Evolutionary conservation across 2,888 invertebrate genomes (phyloP).

Genomic region (Leptopterna dolabrata): DNA sequence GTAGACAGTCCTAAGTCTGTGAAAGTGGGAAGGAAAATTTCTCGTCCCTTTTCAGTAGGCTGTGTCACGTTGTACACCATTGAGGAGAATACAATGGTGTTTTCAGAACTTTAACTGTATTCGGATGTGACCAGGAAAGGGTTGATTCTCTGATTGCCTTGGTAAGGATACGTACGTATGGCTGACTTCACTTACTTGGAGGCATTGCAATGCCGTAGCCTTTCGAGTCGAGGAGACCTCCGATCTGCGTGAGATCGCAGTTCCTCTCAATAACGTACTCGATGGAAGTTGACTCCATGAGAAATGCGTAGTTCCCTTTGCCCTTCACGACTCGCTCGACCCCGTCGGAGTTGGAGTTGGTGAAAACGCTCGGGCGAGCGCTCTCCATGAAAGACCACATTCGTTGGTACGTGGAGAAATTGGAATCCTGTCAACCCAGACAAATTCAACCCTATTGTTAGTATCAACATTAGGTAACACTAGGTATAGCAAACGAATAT

Average conservation of each 20-base stretch:
- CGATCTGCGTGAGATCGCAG: conserved; percentile 91
- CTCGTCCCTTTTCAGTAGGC: too few relatives aligned
- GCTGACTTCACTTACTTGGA: conserved; percentile 75
- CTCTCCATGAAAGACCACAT: conserved; percentile 98
- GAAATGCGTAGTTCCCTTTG: conserved; percentile 91
- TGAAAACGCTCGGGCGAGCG: conserved; percentile 87
- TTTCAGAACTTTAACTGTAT: too few relatives aligned
- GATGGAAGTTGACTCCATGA: conserved; percentile 97
- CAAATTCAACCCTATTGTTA: not conserved
- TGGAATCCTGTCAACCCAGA: conserved; percentile 78
- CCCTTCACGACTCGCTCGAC: conserved; percentile 88
- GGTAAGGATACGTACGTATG: too few relatives aligned
- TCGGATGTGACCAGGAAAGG: too few relatives aligned
- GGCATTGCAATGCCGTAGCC: conserved; percentile 96
- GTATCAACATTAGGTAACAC: not conserved
- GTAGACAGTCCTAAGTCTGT: too few relatives aligned
- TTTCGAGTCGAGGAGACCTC: conserved; percentile 91
- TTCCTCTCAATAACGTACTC: conserved; percentile 93
- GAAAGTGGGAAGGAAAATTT: too few relatives aligned
- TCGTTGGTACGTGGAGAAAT: conserved; percentile 90
- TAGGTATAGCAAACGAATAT: not conserved
- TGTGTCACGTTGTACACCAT: too few relatives aligned
- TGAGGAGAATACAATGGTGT: too few relatives aligned
- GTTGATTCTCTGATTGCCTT: too few relatives aligned
- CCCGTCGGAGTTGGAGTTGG: conserved; percentile 87